These are phyloP conservation scores for Myopa tessellatipennis DNA, from an alignment of 2,888 invertebrate genomes.

Conservation along the genomic window DNA sequence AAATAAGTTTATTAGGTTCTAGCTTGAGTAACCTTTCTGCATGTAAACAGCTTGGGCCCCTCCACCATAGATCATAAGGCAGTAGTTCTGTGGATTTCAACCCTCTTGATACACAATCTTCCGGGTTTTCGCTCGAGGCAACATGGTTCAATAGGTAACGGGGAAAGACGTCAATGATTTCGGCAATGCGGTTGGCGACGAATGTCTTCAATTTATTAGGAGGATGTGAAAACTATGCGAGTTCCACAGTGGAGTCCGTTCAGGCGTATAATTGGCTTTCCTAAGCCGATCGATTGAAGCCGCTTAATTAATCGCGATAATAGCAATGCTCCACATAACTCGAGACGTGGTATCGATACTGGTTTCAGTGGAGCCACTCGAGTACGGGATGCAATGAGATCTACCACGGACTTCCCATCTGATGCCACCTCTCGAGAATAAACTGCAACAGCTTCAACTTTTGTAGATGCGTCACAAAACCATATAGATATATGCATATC, in stretches of 20 bases:
- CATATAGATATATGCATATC: neutral
- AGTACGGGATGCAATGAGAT: neutral
- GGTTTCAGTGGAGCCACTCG: neutral
- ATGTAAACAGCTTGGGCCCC: neutral
- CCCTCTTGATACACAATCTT: slow-evolving; percentile 20
- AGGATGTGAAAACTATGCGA: neutral
- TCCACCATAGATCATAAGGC: slow-evolving; percentile 12
- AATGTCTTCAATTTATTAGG: neutral
- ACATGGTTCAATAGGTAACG: slow-evolving; percentile 19
- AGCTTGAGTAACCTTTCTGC: neutral
- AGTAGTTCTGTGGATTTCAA: neutral
- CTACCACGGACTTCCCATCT: neutral
- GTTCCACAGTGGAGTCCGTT: neutral
- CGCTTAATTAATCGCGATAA: neutral
- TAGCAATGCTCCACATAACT: neutral
- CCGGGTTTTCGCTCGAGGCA: slow-evolving; percentile 4
- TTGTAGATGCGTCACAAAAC: neutral
- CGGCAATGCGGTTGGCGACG: slow-evolving; percentile 6
- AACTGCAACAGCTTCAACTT: neutral
- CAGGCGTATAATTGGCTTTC: neutral
- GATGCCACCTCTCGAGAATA: neutral
- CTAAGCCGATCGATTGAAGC: neutral
- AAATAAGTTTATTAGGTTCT: neutral
- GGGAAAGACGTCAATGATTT: neutral
- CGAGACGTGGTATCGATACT: neutral